Percentiles rank a stretch among this genome's conserved stretches.
Conservation (phyloP, 2,888 invertebrate species). For the Trissonchulus latispiculum region DNA sequence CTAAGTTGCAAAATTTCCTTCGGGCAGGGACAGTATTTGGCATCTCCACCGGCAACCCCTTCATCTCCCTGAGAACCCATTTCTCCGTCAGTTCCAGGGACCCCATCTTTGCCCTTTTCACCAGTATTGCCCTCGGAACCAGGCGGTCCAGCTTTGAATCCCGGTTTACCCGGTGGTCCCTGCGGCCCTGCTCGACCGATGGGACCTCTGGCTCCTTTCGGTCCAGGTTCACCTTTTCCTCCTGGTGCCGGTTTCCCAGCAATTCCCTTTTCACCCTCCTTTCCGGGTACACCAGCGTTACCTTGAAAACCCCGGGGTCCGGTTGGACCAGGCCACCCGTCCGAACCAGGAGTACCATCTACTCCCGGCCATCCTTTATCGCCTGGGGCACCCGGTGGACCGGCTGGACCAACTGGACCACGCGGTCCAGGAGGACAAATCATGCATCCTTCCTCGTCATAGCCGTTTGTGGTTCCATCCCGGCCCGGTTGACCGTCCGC, state of each 20-base stretch:
- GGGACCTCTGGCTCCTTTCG: slow-evolving; percentile 11
- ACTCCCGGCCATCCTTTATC: slow-evolving; percentile 15
- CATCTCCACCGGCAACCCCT: slow-evolving; percentile 13
- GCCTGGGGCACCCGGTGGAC: slow-evolving; percentile 8
- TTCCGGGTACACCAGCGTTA: neutral
- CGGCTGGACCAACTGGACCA: neutral
- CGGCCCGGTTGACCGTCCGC: neutral
- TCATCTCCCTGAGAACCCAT: neutral
- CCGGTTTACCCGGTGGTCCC: slow-evolving; percentile 16
- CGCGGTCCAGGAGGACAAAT: neutral
- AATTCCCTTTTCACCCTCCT: neutral
- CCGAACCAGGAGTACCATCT: slow-evolving; percentile 15
- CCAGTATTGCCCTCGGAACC: slow-evolving; percentile 5
- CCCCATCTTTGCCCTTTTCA: slow-evolving; percentile 9
- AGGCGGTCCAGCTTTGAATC: slow-evolving; percentile 13
- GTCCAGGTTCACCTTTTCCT: slow-evolving; percentile 16
- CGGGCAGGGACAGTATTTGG: slow-evolving; percentile 17
- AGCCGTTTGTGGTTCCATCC: neutral
- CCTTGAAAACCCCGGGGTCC: slow-evolving; percentile 12
- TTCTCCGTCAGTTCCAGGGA: slow-evolving; percentile 13
- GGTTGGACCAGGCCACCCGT: slow-evolving; percentile 15
- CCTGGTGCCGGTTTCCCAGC: slow-evolving; percentile 12
- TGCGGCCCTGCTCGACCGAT: slow-evolving; percentile 16
- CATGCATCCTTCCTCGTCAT: neutral
- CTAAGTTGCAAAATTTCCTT: slow-evolving; percentile 9